Conservation (phyloP, 1,140 invertebrate genomes). For the Drosophila lacteicornis region DNA sequence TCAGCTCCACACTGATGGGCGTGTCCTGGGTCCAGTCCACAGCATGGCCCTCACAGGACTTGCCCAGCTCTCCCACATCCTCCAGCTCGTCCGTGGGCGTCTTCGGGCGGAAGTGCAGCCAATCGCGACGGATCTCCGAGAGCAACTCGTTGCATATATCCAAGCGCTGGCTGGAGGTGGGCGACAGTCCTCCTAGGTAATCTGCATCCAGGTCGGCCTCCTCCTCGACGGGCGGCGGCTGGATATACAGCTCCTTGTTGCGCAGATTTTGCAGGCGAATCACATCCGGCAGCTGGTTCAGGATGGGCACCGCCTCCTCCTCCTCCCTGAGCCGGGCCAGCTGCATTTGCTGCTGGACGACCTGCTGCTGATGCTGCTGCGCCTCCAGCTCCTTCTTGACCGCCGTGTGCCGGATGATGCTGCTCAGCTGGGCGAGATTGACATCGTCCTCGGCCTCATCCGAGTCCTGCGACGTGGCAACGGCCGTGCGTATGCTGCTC, state of each 20-base stretch:
- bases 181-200: constrained; percentile 74
- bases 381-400: constrained; percentile 74
- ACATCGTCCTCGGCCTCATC: constrained; percentile 81
- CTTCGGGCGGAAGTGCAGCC: constrained; percentile 92
- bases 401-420: constrained; percentile 74
- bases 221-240: constrained; percentile 26
- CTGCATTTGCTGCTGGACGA: constrained; percentile 44
- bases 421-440: constrained; percentile 82
- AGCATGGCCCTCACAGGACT: constrained; percentile 68
- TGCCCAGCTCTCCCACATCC: constrained; percentile 23
- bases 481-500: constrained; percentile 72
- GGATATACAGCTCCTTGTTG: constrained; percentile 60
- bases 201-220: constrained; percentile 43
- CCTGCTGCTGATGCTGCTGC: constrained; percentile 60
- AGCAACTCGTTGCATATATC: constrained; percentile 84
- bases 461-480: constrained; percentile 19
- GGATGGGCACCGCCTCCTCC: constrained; percentile 41
- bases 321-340: constrained; percentile 28
- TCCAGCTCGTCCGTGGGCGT: constrained; percentile 86
- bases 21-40: constrained; percentile 86
- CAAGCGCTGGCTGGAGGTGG: constrained; percentile 79
- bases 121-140: constrained; percentile 79
- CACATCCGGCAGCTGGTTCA: constrained; percentile 78
- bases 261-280: constrained; percentile 72
- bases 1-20: constrained; percentile 87